These are phyloP conservation scores for Cephus pulcher DNA, from an alignment of 2,888 invertebrate genomes.

Conservation along the genomic window DNA sequence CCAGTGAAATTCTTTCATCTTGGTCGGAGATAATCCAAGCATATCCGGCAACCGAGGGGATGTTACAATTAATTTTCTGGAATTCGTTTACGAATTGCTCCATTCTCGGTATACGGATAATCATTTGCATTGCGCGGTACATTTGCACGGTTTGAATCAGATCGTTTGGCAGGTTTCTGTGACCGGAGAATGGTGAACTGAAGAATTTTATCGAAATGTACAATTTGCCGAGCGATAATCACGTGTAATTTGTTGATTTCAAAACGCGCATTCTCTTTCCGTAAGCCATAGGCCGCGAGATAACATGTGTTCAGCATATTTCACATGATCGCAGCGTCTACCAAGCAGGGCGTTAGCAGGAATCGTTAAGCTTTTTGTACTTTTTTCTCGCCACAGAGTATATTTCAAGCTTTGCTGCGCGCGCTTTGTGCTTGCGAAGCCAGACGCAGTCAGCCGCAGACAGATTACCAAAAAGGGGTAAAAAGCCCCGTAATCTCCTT, in stretches of 20 bases:
- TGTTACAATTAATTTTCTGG: background rate
- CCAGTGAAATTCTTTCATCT: background rate
- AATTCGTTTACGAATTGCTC: background rate
- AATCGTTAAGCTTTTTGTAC: slow-evolving; percentile 31
- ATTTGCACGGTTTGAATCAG: background rate
- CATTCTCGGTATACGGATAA: background rate
- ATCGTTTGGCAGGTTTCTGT: background rate
- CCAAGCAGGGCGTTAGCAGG: slow-evolving; percentile 4
- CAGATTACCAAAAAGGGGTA: slow-evolving; percentile 34
- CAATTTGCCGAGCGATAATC: background rate
- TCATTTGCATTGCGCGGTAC: background rate
- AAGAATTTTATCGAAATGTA: background rate
- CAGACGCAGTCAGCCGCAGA: slow-evolving; percentile 32
- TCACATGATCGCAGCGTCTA: background rate
- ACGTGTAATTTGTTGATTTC: background rate
- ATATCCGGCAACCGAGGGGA: background rate
- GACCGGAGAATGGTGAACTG: background rate
- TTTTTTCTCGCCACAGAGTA: slow-evolving; percentile 17
- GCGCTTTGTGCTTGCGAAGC: slow-evolving; percentile 35
- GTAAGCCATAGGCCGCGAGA: background rate
- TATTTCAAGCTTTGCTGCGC: slow-evolving; percentile 35
- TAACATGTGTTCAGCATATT: background rate
- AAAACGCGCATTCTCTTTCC: background rate
- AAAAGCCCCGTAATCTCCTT: slow-evolving; percentile 21
- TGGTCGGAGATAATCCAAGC: background rate